These are phyloP conservation scores for Oreonectes daqikongensis DNA, from an alignment of 2,797 vertebrate species.

Conservation along the genomic window DNA sequence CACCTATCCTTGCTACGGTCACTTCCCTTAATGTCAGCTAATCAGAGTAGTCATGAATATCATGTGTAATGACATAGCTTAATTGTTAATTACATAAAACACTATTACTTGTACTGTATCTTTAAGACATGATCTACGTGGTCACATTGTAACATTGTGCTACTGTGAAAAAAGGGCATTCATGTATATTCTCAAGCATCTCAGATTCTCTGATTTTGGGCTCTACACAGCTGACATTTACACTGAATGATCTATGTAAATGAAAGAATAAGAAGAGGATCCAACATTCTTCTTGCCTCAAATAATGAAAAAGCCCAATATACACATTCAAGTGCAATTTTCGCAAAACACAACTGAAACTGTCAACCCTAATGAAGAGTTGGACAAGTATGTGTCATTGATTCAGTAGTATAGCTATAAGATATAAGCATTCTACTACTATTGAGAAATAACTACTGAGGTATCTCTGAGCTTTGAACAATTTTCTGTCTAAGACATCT, in stretches of 20 bases:
- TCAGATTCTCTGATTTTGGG: neutral
- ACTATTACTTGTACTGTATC: neutral
- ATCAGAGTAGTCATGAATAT: neutral
- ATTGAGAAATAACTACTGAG: too few species aligned
- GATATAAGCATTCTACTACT: too few species aligned
- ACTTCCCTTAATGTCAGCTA: slow-evolving; percentile 14
- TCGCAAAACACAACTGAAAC: neutral
- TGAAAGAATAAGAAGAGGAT: neutral
- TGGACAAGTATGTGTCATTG: too few species aligned
- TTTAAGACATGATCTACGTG: neutral
- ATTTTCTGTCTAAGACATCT: too few species aligned
- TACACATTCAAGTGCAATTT: neutral
- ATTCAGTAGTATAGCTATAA: too few species aligned
- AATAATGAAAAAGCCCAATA: neutral
- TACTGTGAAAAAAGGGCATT: neutral
- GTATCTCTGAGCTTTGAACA: too few species aligned
- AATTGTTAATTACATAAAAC: too few species aligned
- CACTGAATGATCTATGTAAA: neutral
- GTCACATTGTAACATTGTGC: neutral
- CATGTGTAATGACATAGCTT: too few species aligned
- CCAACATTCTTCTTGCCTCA: too few species aligned
- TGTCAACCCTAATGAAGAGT: too few species aligned
- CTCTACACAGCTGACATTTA: neutral
- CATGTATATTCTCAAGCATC: neutral
- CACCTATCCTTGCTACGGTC: slow-evolving; percentile 40